Evolutionary conservation across 2,113 vertebrate genomes (phyloP), one percentile per base, ranked within the genome.

Genomic region (Oryzias woworae): DNA sequence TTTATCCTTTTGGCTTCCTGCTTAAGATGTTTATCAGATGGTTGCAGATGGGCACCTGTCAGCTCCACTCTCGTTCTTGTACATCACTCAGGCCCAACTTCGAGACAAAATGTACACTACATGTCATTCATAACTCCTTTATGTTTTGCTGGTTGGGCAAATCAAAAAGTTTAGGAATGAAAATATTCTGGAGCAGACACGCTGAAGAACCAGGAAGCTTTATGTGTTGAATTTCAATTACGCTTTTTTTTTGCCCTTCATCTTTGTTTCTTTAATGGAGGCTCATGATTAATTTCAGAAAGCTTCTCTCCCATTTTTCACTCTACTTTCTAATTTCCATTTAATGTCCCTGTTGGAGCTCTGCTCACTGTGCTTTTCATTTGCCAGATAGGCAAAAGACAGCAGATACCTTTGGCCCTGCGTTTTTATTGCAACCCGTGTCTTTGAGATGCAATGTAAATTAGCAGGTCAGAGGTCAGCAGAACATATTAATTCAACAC

Each of bases 361-460:
- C 65, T n/a, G 45, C 66, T 68, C 69, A 66, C 75, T 68, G 51
- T 70, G 84, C 73, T 62, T 78, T 69, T 59, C 76, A 82, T 84
- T 85, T 77, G 71, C 53, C 14, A 36, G 57, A 80, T 75, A 78
- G 78, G 70, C 78, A 66, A 71, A 67, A 78, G 73, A 84, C 73
- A 64, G 68, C 26, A 1, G 69, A 44, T 56, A 69, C 51, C 47
- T 75, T 69, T 24, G 69, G 71, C 63, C 54, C 49, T 66, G 36
- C 8, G 42, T 52, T 83, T 87, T 86, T 76, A 90, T 90, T 88
- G 87, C 77, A 64, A 69, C 5, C 73, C 69, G 24, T 87, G 86
- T 88, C 85, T 85, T 69, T 73, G 80, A 78, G 75, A 82, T 72
- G 72, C 76, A 80, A 77, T 89, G 88, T 76, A 85, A 86, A 90